These are phyloP conservation scores for Craseonycteris thonglongyai DNA, from an alignment of 2,113 vertebrate species.

Conservation along the genomic window DNA sequence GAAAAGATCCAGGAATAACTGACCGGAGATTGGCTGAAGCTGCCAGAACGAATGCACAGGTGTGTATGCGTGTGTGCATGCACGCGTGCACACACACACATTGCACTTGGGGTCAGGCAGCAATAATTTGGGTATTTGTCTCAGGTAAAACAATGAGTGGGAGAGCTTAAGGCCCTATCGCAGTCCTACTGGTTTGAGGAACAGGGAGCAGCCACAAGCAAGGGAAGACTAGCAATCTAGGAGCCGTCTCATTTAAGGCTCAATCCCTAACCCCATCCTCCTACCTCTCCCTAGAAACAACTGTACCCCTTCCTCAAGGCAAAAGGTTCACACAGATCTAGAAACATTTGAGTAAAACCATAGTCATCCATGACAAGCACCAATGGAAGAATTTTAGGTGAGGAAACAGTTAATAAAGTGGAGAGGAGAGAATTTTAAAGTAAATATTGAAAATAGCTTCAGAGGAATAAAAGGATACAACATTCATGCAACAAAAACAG, in stretches of 20 bases:
- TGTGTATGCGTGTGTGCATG: neutral
- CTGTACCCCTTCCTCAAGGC: neutral
- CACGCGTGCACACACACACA: neutral
- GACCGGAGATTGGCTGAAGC: neutral
- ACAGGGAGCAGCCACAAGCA: neutral
- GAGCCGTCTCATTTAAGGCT: neutral
- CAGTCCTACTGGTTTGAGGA: neutral
- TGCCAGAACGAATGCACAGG: neutral
- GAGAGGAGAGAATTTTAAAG: neutral
- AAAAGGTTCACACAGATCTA: neutral
- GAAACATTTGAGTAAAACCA: neutral
- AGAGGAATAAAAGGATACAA: neutral
- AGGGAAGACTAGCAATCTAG: neutral
- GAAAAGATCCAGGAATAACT: neutral
- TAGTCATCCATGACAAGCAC: neutral
- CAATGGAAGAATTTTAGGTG: neutral
- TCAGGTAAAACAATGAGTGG: neutral
- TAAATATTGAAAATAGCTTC: neutral
- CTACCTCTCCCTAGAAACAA: neutral
- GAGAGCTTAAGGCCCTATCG: neutral
- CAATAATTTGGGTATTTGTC: neutral
- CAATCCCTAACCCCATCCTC: neutral
- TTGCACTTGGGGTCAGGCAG: neutral
- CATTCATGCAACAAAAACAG: neutral
- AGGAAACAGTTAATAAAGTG: neutral